phyloP scores from a whole-genome alignment of 2,113 vertebrate genomes.

The Ginglymostoma cirratum region DNA sequence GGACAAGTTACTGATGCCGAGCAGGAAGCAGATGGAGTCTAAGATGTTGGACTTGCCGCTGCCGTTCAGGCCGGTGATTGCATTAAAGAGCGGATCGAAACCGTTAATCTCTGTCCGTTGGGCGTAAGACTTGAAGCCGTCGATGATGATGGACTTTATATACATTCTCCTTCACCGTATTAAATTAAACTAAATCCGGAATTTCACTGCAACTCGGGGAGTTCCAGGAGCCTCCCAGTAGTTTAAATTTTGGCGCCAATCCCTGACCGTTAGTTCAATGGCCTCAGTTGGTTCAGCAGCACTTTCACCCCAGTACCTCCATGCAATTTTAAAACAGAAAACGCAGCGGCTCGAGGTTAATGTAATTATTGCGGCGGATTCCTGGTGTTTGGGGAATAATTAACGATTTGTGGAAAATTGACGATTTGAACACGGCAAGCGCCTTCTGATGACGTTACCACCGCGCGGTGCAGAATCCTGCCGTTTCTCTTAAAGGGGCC shows the following conservation, averaged over 20 bases:
- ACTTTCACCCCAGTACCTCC: neutral
- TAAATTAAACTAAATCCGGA: neutral
- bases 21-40: slow-evolving; percentile 88
- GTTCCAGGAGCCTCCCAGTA: neutral
- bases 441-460: neutral
- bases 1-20: slow-evolving; percentile 79
- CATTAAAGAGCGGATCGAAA: slow-evolving; percentile 90
- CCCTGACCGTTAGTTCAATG: neutral
- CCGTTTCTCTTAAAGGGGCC: neutral
- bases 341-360: too few relatives aligned
- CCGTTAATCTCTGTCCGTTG: slow-evolving; percentile 78
- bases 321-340: neutral
- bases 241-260: slow-evolving; percentile 32
- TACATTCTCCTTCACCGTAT: slow-evolving; percentile 61
- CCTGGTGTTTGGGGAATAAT: neutral
- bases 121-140: slow-evolving; percentile 95
- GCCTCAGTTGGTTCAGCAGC: too few relatives aligned
- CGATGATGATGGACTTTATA: slow-evolving; percentile 81
- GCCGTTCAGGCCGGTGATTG: slow-evolving; percentile 91
- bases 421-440: neutral
- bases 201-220: too few relatives aligned
- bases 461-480: too few relatives aligned
- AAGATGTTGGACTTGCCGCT: slow-evolving; percentile 95
- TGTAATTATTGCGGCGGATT: neutral
- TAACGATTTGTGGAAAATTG: neutral